Percentiles rank a stretch among this genome's conserved stretches.
These are phyloP conservation scores for Coenonympha arcania DNA, from an alignment of 2,888 invertebrate species.

Conservation along the genomic window DNA sequence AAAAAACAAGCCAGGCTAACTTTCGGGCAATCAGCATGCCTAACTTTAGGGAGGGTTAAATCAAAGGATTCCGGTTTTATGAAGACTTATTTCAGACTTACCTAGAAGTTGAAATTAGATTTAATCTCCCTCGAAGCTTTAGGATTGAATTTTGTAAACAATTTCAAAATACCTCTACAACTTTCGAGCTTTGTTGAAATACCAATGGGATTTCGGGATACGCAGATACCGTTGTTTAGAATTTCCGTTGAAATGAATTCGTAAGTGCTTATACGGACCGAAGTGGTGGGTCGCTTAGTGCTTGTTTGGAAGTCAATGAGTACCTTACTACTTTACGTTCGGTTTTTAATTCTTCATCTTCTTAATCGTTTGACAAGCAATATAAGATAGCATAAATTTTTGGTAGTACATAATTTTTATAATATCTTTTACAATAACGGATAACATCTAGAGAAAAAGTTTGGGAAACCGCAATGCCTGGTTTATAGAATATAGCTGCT, in stretches of 20 bases:
- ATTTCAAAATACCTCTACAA: constrained; percentile 73
- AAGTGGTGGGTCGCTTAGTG: constrained; percentile 55
- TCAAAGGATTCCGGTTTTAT: constrained; percentile 74
- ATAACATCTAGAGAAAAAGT: no score
- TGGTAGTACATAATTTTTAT: no score
- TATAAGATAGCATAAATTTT: no score
- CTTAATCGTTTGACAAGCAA: no score
- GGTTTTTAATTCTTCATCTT: not conserved
- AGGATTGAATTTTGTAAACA: constrained; percentile 75
- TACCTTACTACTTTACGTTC: constrained; percentile 54
- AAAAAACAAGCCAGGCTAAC: constrained; percentile 62
- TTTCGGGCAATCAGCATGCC: constrained; percentile 70
- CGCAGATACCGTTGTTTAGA: constrained; percentile 67
- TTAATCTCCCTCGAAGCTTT: constrained; percentile 73
- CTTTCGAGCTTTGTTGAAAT: constrained; percentile 72
- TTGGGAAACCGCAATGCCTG: no score
- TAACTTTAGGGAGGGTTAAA: constrained; percentile 70
- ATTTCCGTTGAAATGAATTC: constrained; percentile 70
- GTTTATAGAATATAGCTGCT: no score
- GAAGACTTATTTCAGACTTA: constrained; percentile 75
- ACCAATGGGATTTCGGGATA: constrained; percentile 68
- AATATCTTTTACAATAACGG: no score
- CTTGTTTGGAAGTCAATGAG: constrained; percentile 48
- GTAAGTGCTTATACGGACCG: constrained; percentile 58
- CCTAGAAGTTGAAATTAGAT: constrained; percentile 74